These are phyloP conservation scores for Lemur catta DNA, from an alignment of 2,797 vertebrate genomes.

Conservation along the genomic window DNA sequence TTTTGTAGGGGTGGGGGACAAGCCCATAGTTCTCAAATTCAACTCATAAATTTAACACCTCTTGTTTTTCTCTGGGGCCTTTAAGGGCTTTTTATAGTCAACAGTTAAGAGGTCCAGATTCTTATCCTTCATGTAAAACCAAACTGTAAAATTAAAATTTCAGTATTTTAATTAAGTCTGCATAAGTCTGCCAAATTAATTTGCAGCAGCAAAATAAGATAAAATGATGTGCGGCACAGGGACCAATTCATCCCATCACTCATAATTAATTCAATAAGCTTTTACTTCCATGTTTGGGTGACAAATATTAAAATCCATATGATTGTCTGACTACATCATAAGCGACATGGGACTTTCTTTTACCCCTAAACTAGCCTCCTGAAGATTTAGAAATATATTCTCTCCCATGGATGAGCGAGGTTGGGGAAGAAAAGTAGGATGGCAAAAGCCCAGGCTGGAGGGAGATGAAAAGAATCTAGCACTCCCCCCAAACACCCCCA, in stretches of 20 bases:
- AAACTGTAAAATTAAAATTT: constrained; percentile 72
- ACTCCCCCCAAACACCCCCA: neutral
- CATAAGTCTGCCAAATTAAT: constrained; percentile 65
- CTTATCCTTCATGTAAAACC: constrained; percentile 63
- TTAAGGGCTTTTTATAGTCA: constrained; percentile 49
- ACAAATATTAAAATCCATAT: constrained; percentile 2
- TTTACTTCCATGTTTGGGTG: constrained; percentile 41
- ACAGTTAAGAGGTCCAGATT: constrained; percentile 59
- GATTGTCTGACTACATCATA: neutral
- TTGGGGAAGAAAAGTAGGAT: neutral
- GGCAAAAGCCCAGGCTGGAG: neutral
- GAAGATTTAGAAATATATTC: neutral
- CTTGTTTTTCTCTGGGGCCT: constrained; percentile 33
- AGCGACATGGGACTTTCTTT: neutral
- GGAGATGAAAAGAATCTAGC: neutral
- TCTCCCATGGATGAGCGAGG: neutral
- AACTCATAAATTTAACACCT: constrained; percentile 50
- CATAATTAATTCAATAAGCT: constrained; percentile 64
- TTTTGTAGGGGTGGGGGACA: neutral
- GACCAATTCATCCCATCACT: constrained; percentile 59
- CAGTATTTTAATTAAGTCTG: constrained; percentile 73
- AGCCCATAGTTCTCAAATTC: constrained; percentile 48
- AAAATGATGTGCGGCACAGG: constrained; percentile 46
- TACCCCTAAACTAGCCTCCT: neutral
- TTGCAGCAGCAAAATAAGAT: constrained; percentile 55